Percentiles rank a stretch among this genome's conserved stretches.
Evolutionary conservation across 2,113 vertebrate species (phyloP).

Genomic region (Melanocharis versteri): DNA sequence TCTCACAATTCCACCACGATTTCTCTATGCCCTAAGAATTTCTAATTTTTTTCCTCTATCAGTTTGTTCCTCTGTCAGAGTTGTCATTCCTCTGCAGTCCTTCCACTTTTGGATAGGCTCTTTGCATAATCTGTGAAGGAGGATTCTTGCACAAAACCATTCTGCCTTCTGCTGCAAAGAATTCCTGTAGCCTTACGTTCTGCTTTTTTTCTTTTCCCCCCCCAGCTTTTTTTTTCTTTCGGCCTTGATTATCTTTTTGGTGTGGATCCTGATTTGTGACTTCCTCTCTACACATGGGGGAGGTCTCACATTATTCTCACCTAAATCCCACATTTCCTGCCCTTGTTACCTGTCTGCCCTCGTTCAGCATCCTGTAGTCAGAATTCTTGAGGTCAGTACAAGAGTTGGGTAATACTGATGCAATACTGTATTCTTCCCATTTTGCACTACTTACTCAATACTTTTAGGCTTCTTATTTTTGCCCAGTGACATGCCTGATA

Average conservation of each 20-base stretch:
- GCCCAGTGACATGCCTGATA: neutral
- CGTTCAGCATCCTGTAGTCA: neutral
- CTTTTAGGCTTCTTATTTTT: neutral
- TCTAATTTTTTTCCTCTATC: neutral
- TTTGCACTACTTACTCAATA: neutral
- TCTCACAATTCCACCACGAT: neutral
- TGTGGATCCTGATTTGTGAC: neutral
- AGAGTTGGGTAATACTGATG: neutral
- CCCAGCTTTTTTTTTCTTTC: neutral
- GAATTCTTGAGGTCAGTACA: neutral
- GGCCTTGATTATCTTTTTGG: neutral
- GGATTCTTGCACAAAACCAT: neutral
- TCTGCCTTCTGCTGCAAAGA: neutral
- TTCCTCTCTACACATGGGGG: neutral
- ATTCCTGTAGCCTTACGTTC: neutral
- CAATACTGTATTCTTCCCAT: neutral
- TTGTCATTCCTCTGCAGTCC: neutral
- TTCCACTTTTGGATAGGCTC: neutral
- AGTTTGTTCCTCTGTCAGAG: accelerated
- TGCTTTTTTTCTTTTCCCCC: neutral
- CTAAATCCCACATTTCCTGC: neutral
- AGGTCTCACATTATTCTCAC: neutral
- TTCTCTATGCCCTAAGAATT: neutral
- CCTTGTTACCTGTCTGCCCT: neutral
- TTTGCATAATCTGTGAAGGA: neutral